Conservation (phyloP, 2,888 invertebrate species). For the Cabera pusaria region DNA sequence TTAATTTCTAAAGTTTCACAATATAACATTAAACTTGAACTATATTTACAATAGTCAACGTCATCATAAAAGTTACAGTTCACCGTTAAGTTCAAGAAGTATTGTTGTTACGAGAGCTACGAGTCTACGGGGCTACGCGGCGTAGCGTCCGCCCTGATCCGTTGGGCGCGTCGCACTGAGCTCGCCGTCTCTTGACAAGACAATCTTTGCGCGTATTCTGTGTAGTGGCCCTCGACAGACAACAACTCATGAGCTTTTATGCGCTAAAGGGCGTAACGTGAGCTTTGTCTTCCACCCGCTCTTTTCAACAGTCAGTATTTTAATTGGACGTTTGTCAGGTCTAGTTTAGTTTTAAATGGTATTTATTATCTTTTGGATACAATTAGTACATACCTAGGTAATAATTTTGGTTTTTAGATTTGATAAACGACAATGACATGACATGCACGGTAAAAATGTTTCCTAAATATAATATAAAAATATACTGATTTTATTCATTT, state of each 20-base stretch:
- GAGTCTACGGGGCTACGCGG: constrained; percentile 48
- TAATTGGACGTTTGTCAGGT: constrained; percentile 40
- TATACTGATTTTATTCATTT: no score
- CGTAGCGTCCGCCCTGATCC: constrained; percentile 66
- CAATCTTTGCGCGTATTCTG: constrained; percentile 69
- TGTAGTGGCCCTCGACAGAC: constrained; percentile 64
- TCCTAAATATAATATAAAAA: no score
- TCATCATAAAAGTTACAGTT: constrained; percentile 17
- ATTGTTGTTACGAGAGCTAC: constrained; percentile 42
- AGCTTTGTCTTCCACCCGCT: constrained; percentile 63
- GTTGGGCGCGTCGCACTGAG: constrained; percentile 73
- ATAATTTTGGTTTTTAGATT: no score
- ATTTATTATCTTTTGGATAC: neutral
- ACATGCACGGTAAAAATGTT: no score
- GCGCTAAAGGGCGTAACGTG: constrained; percentile 63
- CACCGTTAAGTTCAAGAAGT: constrained; percentile 46
- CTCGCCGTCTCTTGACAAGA: constrained; percentile 69
- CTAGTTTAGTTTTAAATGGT: constrained; percentile 2
- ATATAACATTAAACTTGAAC: constrained; percentile 13
- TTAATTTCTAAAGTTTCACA: constrained; percentile 29
- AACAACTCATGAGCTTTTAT: constrained; percentile 75
- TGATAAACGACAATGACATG: no score
- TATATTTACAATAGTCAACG: constrained; percentile 6
- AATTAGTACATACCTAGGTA: no score
- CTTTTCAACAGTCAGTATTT: constrained; percentile 51